Evolutionary conservation across 2,113 vertebrate genomes (phyloP).

Genomic region (Aphelocoma coerulescens): DNA sequence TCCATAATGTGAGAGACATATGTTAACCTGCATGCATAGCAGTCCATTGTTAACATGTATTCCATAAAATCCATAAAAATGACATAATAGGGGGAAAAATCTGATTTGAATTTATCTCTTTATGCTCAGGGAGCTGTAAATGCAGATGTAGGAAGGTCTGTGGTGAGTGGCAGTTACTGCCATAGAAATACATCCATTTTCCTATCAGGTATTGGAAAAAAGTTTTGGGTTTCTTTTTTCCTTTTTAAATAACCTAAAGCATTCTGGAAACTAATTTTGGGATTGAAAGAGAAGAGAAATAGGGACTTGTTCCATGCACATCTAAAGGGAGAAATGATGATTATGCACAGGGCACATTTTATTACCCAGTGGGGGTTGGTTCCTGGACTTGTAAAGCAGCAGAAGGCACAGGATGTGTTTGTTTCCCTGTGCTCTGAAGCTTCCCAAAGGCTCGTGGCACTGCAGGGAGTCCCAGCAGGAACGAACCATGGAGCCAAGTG

Average conservation of each 20-base stretch:
- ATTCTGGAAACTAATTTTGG: not conserved
- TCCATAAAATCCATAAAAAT: not conserved
- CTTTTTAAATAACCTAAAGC: not conserved
- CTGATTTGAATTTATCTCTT: not conserved
- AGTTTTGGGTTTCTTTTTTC: not conserved
- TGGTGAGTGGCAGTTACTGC: not conserved
- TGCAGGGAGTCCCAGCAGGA: not conserved
- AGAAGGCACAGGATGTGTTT: accelerated
- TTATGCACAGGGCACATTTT: not conserved
- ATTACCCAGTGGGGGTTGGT: not conserved
- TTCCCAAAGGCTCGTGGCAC: not conserved
- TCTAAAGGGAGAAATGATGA: not conserved
- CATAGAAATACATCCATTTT: not conserved
- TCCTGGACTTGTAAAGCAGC: not conserved
- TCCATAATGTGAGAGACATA: not conserved
- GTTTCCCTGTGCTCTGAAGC: not conserved
- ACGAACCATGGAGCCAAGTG: not conserved
- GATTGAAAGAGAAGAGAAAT: not conserved
- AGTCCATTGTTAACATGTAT: not conserved
- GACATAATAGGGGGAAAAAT: not conserved
- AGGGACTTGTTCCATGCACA: accelerated
- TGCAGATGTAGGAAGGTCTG: not conserved
- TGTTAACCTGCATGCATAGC: not conserved
- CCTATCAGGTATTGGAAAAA: not conserved
- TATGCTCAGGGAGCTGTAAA: not conserved